phyloP scores from a whole-genome alignment of 1,140 invertebrate genomes.

The Drosophila sucinea region DNA sequence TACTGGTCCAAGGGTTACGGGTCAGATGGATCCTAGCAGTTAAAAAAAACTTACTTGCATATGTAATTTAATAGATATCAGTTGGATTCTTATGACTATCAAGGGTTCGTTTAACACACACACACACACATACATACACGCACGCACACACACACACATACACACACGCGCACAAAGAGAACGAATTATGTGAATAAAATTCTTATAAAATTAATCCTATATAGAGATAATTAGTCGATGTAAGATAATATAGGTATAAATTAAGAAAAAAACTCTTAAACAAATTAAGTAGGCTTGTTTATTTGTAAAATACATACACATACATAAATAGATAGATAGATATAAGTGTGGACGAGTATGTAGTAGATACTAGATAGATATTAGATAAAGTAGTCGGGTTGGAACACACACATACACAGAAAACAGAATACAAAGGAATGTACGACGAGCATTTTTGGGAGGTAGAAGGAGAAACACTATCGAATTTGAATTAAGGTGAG shows the following conservation, averaged over 20 bases:
- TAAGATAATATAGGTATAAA: constrained; percentile 39
- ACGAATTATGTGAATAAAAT: neutral
- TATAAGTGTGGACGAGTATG: neutral
- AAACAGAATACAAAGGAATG: constrained; percentile 29
- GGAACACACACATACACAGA: constrained; percentile 44
- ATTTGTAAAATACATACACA: constrained; percentile 28
- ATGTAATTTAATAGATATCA: constrained; percentile 21
- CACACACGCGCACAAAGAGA: neutral
- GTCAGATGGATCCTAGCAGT: constrained; percentile 8
- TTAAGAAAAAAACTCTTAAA: neutral
- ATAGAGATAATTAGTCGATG: constrained; percentile 19
- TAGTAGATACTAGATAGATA: constrained; percentile 36
- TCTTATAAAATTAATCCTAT: constrained; percentile 7
- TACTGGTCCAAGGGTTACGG: constrained; percentile 13
- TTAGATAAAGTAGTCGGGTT: constrained; percentile 26
- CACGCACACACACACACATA: too few relatives aligned
- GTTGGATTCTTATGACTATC: constrained; percentile 45
- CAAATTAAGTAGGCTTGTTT: neutral
- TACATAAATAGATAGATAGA: constrained; percentile 26
- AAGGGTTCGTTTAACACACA: constrained; percentile 46
- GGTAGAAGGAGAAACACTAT: neutral
- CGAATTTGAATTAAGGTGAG: neutral
- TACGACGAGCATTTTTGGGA: neutral
- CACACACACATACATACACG: neutral
- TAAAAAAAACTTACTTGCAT: constrained; percentile 45